Base-by-base conservation (phyloP, 2,888 invertebrate species). In the Drosophila pegasa region DNA sequence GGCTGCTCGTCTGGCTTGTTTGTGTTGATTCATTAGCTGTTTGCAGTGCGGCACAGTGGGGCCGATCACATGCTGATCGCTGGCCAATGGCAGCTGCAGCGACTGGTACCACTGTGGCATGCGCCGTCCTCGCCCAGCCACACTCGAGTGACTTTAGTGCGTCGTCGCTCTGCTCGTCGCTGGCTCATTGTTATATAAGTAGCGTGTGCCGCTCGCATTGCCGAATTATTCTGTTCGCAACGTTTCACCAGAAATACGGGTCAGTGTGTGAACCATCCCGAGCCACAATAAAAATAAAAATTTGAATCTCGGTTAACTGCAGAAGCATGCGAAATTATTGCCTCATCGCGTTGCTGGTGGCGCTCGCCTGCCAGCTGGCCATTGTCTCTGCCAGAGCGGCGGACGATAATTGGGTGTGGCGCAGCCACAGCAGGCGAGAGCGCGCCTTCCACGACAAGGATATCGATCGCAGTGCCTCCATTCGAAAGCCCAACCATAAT, bases 371-470 rank as follows among this genome's bases (percentile, higher is more conserved):
- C 31, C 66, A 71, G 63, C 14, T 87, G 52, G 61, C 57, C 6
- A n/a, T 62, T 29, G 75, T 56, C 9, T 31, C 35, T 4, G 89
- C 78, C 6, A 63, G 57, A 29, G 29, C 83, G 7, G 51, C 29
- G 0, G 86, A 87, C 0, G 90, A 87, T 57, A 89, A 84, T 54
- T 92, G 92, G 92, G 84, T 87, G 14, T 92, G 92, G 92, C 79
- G 87, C 20, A 80, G 74, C 6, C 71, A 73, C 31, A 83, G 64
- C 40, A 74, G 87, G 0, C 69, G 65, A 43, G 87, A 87, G 33
- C 87, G 90, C 10, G 81, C 79, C 1, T 86, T 87, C 40, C 78
- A 67, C 5, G 77, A 64, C 14, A 52, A 62, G 41, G 80, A 75
- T 59, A 75, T 71, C 9, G 74, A 72, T 54, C 71, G 67, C 14